These are phyloP conservation scores for Calameuta idolon DNA, from an alignment of 2,888 invertebrate species.

Conservation along the genomic window DNA sequence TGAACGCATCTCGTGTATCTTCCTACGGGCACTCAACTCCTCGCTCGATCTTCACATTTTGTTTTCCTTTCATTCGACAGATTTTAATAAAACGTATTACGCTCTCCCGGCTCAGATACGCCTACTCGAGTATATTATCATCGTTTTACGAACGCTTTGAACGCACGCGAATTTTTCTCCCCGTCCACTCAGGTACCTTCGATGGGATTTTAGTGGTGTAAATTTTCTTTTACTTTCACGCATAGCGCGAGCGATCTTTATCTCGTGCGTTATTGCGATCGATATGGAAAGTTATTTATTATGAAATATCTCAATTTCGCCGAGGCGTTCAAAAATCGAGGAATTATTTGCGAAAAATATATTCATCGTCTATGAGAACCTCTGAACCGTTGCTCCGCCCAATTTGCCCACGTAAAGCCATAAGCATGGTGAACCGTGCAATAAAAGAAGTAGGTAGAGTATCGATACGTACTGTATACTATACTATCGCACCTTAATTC, in stretches of 20 bases:
- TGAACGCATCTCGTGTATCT: constrained; percentile 8
- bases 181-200: not conserved
- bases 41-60: not conserved
- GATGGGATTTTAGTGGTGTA: not conserved
- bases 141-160: not conserved
- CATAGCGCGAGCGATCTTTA: not conserved
- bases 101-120: not conserved
- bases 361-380: constrained; percentile 1
- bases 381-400: constrained; percentile 26
- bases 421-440: constrained; percentile 21
- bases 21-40: constrained; percentile 3
- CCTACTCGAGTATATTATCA: not conserved
- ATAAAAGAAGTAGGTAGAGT: constrained; percentile 13
- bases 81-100: not conserved
- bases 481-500: constrained; percentile 25
- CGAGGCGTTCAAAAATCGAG: not conserved
- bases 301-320: no score
- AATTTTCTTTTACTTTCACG: not conserved
- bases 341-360: not conserved
- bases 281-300: not conserved
- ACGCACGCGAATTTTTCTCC: not conserved
- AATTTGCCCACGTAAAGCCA: constrained; percentile 32
- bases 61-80: not conserved
- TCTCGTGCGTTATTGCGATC: not conserved
- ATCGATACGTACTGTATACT: constrained; percentile 20